Evolutionary conservation across 2,113 vertebrate genomes (phyloP).

Genomic region (Anarrhichthys ocellatus): DNA sequence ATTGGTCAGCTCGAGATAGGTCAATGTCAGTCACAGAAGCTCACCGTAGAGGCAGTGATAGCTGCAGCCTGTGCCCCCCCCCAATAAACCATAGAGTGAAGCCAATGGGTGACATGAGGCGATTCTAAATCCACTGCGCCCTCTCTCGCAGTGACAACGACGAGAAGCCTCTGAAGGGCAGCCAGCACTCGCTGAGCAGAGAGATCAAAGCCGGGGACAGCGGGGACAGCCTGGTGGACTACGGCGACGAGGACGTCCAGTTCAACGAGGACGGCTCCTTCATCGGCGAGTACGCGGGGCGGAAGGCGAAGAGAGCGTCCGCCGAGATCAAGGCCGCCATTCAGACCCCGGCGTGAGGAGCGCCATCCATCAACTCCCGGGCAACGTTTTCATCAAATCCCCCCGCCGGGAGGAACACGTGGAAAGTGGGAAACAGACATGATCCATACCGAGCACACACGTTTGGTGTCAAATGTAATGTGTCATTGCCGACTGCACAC

Average conservation of each 20-base stretch:
- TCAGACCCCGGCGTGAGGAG: slow-evolving; percentile 82
- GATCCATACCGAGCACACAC: slow-evolving; percentile 64
- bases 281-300: slow-evolving; percentile 93
- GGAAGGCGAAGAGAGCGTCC: slow-evolving; percentile 91
- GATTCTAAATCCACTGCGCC: slow-evolving; percentile 60
- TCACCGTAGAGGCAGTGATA: slow-evolving; percentile 38
- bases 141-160: slow-evolving; percentile 89
- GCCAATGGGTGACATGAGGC: slow-evolving; percentile 69
- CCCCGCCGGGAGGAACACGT: slow-evolving; percentile 44
- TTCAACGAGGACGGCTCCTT: slow-evolving; percentile 99
- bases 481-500: slow-evolving; percentile 76
- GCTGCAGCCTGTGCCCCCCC: neutral
- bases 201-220: slow-evolving; percentile 91
- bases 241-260: slow-evolving; percentile 92
- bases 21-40: slow-evolving; percentile 39
- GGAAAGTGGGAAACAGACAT: slow-evolving; percentile 59
- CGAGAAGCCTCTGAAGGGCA: slow-evolving; percentile 96
- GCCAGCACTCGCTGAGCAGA: slow-evolving; percentile 88
- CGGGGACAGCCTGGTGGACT: slow-evolving; percentile 95
- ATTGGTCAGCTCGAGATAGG: slow-evolving; percentile 42
- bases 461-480: slow-evolving; percentile 74
- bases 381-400: slow-evolving; percentile 50
- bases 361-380: slow-evolving; percentile 46
- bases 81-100: slow-evolving; percentile 60
- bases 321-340: slow-evolving; percentile 90